Conservation (phyloP, 2,888 invertebrate species). For the Scaptodrosophila latifasciaeformis region DNA sequence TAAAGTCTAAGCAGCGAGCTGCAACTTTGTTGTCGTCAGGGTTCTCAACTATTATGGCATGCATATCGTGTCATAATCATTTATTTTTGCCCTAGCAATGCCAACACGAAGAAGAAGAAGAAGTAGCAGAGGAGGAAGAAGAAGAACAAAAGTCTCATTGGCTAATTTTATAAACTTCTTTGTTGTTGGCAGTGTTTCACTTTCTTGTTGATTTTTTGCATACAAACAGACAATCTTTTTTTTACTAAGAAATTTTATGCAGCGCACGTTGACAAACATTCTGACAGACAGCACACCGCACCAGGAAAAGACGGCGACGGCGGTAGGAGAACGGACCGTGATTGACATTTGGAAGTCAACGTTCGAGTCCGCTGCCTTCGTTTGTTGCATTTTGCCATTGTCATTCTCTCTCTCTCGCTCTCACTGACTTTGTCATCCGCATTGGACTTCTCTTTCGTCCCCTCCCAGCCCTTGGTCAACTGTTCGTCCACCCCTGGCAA, state of each 20-base stretch:
- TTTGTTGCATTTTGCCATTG: conserved; percentile 8
- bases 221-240: conserved; percentile 22
- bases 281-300: background rate
- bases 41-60: conserved; percentile 14
- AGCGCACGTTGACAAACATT: conserved; percentile 36
- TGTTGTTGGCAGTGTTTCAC: conserved; percentile 42
- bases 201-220: conserved; percentile 33
- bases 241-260: conserved; percentile 59
- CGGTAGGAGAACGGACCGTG: conserved; percentile 33
- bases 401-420: conserved; percentile 30
- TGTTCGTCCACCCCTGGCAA: background rate
- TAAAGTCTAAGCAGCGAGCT: background rate
- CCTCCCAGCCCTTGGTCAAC: background rate
- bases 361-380: conserved; percentile 46
- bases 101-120: background rate
- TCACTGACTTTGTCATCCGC: conserved; percentile 8
- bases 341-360: conserved; percentile 66
- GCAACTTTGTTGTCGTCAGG: conserved; percentile 43
- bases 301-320: too few relatives aligned
- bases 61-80: conserved; percentile 62
- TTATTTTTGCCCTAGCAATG: conserved; percentile 60
- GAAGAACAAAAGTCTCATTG: conserved; percentile 25
- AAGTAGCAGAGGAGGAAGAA: conserved; percentile 18
- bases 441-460: background rate
- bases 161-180: conserved; percentile 65